Conservation (phyloP, 2,888 invertebrate species). For the Pimpla rufipes region DNA sequence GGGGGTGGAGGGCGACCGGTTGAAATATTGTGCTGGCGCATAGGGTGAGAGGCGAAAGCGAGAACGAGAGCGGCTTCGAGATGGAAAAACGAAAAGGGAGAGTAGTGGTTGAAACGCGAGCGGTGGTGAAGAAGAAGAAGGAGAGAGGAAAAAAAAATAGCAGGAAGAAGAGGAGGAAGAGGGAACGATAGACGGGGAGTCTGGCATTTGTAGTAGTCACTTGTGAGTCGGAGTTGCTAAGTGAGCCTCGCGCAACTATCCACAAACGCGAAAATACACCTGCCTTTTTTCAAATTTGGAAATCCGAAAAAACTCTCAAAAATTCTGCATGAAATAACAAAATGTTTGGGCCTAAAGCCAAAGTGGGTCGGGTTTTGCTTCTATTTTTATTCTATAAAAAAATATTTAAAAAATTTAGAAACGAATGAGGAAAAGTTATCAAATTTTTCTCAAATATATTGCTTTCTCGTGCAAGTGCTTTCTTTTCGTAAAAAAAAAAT, state of each 20-base stretch:
- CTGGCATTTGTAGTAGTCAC: slow-evolving; percentile 78
- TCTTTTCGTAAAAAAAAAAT: no score
- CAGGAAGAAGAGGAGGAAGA: slow-evolving; percentile 63
- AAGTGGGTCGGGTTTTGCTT: no score
- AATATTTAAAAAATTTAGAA: no score
- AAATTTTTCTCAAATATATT: no score
- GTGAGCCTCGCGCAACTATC: slow-evolving; percentile 72
- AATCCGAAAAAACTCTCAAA: no score
- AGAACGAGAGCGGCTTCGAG: slow-evolving; percentile 52
- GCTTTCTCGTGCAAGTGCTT: no score
- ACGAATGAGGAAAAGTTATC: no score
- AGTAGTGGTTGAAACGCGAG: slow-evolving; percentile 59
- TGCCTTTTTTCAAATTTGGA: no score
- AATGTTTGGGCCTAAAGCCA: no score
- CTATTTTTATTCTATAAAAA: no score
- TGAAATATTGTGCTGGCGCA: slow-evolving; percentile 12
- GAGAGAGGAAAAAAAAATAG: slow-evolving; percentile 34
- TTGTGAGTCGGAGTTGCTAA: slow-evolving; percentile 76
- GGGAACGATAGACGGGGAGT: slow-evolving; percentile 55
- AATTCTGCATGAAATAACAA: no score
- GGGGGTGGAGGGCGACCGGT: slow-evolving; percentile 43
- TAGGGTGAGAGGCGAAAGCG: slow-evolving; percentile 36
- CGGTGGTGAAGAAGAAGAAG: slow-evolving; percentile 49
- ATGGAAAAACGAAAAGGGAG: slow-evolving; percentile 63
- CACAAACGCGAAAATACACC: slow-evolving; percentile 38